A percentile compares a stretch with the other conserved stretches of the same genome.
These are phyloP conservation scores for Ophioninae sp. DNA, from an alignment of 2,888 invertebrate genomes.

Conservation along the genomic window DNA sequence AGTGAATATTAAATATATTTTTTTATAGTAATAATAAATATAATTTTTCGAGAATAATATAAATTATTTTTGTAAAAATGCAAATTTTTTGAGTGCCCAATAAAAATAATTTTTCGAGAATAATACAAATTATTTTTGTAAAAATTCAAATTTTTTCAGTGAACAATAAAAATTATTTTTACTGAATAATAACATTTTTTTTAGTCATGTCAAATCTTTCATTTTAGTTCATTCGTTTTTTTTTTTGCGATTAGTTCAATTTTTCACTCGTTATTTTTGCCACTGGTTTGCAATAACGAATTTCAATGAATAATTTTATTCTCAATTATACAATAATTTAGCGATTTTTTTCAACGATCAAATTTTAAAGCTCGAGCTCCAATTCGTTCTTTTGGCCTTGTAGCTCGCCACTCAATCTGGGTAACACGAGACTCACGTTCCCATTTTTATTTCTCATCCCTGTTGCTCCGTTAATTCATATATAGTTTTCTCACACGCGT, in stretches of 20 bases:
- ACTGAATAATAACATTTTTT: background rate
- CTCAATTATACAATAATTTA: background rate
- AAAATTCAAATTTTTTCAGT: background rate
- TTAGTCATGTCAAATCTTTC: background rate
- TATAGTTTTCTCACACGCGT: constrained; percentile 29
- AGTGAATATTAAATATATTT: no score
- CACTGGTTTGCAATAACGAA: background rate
- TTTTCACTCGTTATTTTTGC: background rate
- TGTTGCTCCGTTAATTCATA: constrained; percentile 54
- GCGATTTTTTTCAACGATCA: background rate
- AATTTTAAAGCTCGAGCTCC: no score
- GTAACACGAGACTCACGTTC: constrained; percentile 7
- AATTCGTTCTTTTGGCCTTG: background rate
- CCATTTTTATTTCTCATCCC: constrained; percentile 27
- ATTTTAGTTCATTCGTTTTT: background rate
- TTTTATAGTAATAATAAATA: background rate
- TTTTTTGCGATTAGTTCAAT: background rate
- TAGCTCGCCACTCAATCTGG: background rate
- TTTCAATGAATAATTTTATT: background rate
- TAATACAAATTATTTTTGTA: no score
- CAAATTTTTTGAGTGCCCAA: background rate
- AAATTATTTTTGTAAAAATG: no score
- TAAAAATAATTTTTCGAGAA: background rate
- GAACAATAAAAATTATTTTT: background rate
- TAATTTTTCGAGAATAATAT: background rate